Conservation (phyloP, 2,113 vertebrate species). For the crab-eating macaque (Macaca fascicularis) region T2T-MFA8v1.1 NC_088375.1:217441001-217441500, state of each 20-base stretch:
- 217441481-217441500: not conserved
- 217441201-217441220: constrained; percentile 68
- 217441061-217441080: accelerated
- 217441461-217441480: not conserved
- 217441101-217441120: accelerated
- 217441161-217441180: not conserved
- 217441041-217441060: accelerated
- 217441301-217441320: constrained; percentile 58
- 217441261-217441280: constrained; percentile 71
- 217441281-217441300: constrained; percentile 63
- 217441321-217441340: constrained; percentile 71
- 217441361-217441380: constrained; percentile 23
- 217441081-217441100: accelerated
- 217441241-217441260: constrained; percentile 69
- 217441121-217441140: accelerated
- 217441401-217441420: not conserved
- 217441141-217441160: accelerated
- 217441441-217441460: accelerated
- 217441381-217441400: constrained; percentile 40
- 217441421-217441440: not conserved
- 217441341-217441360: constrained; percentile 59
- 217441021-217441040: accelerated
- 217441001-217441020: not conserved
- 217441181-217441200: constrained; percentile 7
- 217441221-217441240: constrained; percentile 56